Percentiles rank a stretch among this genome's conserved stretches.
Evolutionary conservation across 2,113 vertebrate genomes (phyloP).

Genomic region (Erinaceus europaeus): DNA sequence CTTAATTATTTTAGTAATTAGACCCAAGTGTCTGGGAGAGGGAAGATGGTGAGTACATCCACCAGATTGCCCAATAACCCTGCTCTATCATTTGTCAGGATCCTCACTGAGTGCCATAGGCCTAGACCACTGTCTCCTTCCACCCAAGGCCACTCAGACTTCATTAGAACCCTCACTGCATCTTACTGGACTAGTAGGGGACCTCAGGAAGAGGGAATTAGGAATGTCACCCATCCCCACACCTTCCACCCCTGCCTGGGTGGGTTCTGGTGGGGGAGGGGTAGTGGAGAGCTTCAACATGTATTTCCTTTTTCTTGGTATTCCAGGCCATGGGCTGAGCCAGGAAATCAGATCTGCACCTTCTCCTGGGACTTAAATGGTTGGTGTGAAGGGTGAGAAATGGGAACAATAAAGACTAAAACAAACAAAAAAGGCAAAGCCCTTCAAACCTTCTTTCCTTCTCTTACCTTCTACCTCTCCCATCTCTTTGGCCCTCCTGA

Average conservation of each 20-base stretch:
- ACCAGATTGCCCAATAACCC: background rate
- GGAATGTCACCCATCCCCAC: too few species aligned
- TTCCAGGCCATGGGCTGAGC: background rate
- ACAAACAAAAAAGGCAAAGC: background rate
- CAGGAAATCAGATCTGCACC: too few species aligned
- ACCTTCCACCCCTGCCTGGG: background rate
- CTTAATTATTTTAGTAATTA: conserved; percentile 10
- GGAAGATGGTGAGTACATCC: background rate
- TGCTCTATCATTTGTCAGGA: background rate
- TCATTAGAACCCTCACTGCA: background rate
- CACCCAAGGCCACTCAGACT: background rate
- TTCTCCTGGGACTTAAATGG: background rate
- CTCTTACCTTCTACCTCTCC: too few species aligned
- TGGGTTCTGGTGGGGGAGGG: background rate
- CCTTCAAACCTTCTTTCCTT: background rate
- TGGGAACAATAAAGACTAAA: too few species aligned
- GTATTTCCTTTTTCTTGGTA: background rate
- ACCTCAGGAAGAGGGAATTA: background rate
- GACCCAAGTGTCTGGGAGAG: background rate
- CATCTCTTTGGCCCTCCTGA: background rate
- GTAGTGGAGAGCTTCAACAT: background rate
- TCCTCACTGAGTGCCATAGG: too few species aligned
- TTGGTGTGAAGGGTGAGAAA: rapidly evolving
- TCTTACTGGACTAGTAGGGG: background rate
- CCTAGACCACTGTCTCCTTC: background rate